Evolutionary conservation across 1,140 invertebrate genomes (phyloP), one percentile per base, ranked within the genome.

Genomic region (Penaeus indicus): DNA sequence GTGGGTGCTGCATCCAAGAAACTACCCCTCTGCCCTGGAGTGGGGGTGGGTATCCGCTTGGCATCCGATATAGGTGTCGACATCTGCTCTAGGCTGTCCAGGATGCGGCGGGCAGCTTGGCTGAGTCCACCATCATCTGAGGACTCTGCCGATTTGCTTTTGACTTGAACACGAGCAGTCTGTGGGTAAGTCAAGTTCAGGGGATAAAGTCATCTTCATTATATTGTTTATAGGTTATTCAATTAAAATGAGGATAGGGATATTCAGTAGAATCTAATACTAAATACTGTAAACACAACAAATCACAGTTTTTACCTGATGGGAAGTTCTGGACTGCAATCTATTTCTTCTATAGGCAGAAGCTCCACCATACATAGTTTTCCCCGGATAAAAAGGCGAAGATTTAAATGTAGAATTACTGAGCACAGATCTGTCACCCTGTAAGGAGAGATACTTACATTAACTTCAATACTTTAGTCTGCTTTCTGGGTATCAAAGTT

Each of bases 331-430:
- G 90, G 91, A 8, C 91, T 85, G 75, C 90, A 91, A 22, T 72
- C 82, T 62, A 64, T 86, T 90, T 82, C 91, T 92, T 82, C 92
- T 90, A 83, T 95, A 94, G 3, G 95, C 94, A 67, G 96, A 94
- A 63, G 96, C 95, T 75, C 97, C 97, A 47, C 97, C 97, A 93
- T 96, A 97, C 72, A 94, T 95, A 4, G 96, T 97, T 90, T 94
- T 94, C n/a, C 96, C 96, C 90, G 94, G 94, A 92, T 97, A 97
- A 92, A 97, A 97, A 61, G 96, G 95, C 19, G 96, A 96, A 79
- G 93, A 94, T 64, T 94, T 91, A 75, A 93, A 92, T 63, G 91
- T 91, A 89, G 91, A 91, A 89, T 90, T 91, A 84, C 91, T 92
- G 91, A 91, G 92, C 91, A 63, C 92, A 91, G 85, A 93, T 64